These are phyloP conservation scores for Nyctalus aviator DNA, from an alignment of 2,797 vertebrate genomes.

Conservation along the genomic window DNA sequence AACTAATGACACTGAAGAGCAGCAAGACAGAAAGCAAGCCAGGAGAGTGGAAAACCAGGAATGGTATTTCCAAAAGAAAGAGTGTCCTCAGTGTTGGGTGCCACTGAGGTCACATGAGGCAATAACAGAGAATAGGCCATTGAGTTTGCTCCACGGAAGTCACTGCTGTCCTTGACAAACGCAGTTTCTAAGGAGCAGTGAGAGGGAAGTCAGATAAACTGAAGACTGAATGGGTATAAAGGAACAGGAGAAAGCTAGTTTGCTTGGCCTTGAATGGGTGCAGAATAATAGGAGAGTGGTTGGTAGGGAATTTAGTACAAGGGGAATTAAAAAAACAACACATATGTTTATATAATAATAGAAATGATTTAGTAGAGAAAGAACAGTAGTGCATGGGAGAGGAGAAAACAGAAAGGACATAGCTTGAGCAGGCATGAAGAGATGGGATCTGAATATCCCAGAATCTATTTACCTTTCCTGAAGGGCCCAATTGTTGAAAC, in stretches of 20 bases:
- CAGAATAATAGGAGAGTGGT: background rate
- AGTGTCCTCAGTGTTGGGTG: background rate
- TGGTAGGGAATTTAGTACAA: background rate
- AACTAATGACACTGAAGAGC: background rate
- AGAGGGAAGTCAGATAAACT: background rate
- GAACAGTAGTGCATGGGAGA: background rate
- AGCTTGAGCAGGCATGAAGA: background rate
- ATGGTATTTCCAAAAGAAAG: background rate
- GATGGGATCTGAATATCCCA: background rate
- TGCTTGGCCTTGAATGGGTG: background rate
- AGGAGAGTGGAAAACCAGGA: background rate
- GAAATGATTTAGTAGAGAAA: background rate
- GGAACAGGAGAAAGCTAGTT: background rate
- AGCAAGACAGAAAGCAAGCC: background rate
- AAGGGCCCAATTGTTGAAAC: background rate
- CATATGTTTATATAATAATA: background rate
- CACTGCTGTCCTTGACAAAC: background rate
- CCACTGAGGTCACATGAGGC: background rate
- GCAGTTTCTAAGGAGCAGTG: background rate
- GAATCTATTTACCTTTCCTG: background rate
- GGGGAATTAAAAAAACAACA: background rate
- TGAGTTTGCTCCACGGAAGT: background rate
- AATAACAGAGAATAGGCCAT: background rate
- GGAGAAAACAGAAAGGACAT: background rate
- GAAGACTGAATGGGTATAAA: background rate